Base-by-base conservation (phyloP, 2,797 vertebrate species). In the Eulemur albifrons region DNA sequence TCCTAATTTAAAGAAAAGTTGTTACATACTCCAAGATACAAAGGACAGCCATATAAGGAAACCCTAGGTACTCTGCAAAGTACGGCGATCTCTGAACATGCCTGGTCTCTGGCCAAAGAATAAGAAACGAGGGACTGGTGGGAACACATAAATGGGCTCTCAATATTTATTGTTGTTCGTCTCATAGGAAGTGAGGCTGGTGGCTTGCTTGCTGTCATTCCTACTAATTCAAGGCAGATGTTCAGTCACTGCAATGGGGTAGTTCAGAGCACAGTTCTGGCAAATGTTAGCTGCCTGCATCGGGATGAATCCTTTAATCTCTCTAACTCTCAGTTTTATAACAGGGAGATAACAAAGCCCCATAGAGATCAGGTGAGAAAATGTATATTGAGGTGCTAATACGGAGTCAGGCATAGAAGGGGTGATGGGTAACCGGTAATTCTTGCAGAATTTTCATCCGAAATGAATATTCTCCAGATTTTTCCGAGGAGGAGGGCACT, bases 341-440 rank as follows among this genome's bases (percentile, higher is more conserved):
- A 75, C 91, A 85, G 20, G 17, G 70, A 92, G 75, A 87, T n/a
- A 72, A 35, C 14, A 72, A 61, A 61, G 12, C 13, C 61, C 27
- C 32, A 2, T 2, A 38, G 38, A 50, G 54, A 84, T 67, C 52
- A 65, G 84, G 48, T 73, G 50, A 84, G 80, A 38, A 77, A 54
- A 35, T 7, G 9, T 4, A 54, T 10, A 27, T 0, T 2, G 23
- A 43, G 30, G 5, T 77, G 54, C 30, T 82, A 32, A 67, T 1
- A 30, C 0, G 65, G 54, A 30, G 27, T 3, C 73, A 48, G 79
- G n/a, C 18, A 69, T 23, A 59, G 21, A 69, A 57, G 0, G 14
- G 1, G 20, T 2, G 30, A 23, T 18, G 2, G 3, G 35, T 18
- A 76, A 67, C 14, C 30, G 59, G 63, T 9, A 45, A 27, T 27